These are phyloP conservation scores for Paedocypris micromegethes DNA, from an alignment of 2,797 vertebrate genomes.

Conservation along the genomic window DNA sequence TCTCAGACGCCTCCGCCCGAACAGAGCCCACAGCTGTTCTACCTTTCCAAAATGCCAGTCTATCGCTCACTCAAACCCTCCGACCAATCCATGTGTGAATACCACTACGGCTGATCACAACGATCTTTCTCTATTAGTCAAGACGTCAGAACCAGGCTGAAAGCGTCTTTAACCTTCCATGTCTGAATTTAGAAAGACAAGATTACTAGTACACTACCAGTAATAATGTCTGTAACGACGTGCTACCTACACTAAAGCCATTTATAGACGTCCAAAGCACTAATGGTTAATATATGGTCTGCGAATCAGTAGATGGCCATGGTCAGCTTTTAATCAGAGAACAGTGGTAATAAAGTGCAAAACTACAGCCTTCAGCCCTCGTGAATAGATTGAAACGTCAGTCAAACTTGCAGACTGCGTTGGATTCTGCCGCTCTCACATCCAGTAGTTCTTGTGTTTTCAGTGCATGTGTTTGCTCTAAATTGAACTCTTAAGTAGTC, in stretches of 20 bases:
- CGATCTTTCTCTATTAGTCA: not conserved
- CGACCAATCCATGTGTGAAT: conserved; percentile 10
- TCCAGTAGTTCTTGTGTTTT: not conserved
- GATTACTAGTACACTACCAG: no score
- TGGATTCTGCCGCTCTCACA: not conserved
- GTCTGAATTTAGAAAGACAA: no score
- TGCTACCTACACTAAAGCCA: no score
- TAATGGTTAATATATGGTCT: not conserved
- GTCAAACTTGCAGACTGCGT: conserved; percentile 4
- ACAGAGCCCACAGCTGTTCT: conserved; percentile 39
- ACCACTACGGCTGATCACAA: conserved; percentile 14
- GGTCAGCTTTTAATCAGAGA: conserved; percentile 3
- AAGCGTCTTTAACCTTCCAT: no score
- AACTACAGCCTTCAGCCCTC: not conserved
- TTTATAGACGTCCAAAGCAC: not conserved
- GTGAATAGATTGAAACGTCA: conserved; percentile 29
- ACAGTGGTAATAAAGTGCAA: not conserved
- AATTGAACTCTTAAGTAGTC: conserved; percentile 10
- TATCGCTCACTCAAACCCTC: conserved; percentile 33
- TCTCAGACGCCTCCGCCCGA: conserved; percentile 23
- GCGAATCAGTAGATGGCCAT: not conserved
- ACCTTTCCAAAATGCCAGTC: conserved; percentile 38
- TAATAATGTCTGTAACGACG: no score
- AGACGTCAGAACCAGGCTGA: not conserved
- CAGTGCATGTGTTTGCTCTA: not conserved